Conservation (phyloP, 2,888 invertebrate genomes). For the Aphodius sticticus region DNA sequence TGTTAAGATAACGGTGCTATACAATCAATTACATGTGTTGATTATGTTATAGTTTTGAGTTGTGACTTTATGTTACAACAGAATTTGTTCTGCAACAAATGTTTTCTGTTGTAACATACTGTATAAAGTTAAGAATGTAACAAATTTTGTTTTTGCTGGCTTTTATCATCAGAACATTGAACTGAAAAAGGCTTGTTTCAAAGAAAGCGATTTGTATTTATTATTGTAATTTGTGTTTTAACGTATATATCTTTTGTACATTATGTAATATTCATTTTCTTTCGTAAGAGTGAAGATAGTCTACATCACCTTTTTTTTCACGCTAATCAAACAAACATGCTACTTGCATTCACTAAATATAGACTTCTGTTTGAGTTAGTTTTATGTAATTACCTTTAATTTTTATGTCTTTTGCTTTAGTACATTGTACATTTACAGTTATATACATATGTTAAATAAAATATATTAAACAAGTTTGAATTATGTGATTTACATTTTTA, state of each 20-base stretch:
- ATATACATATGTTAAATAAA: slow-evolving; percentile 49
- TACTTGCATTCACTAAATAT: slow-evolving; percentile 5
- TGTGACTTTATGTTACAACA: background rate
- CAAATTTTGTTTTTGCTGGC: background rate
- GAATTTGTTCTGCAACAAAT: no score
- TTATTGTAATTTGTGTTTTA: slow-evolving; percentile 11
- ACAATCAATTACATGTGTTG: slow-evolving; percentile 12
- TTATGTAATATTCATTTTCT: slow-evolving; percentile 34
- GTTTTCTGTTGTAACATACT: background rate
- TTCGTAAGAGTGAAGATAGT: slow-evolving; percentile 27
- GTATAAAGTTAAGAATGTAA: background rate
- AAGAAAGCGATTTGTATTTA: slow-evolving; percentile 17
- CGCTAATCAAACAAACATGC: slow-evolving; percentile 13
- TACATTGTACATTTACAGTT: slow-evolving; percentile 48
- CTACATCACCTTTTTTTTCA: slow-evolving; percentile 30
- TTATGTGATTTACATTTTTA: background rate
- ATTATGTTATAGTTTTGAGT: background rate
- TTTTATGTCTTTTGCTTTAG: slow-evolving; percentile 43
- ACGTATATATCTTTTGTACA: slow-evolving; percentile 31
- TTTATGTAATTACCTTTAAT: slow-evolving; percentile 25
- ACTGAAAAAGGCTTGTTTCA: background rate
- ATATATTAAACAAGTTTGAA: slow-evolving; percentile 36
- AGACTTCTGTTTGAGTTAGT: slow-evolving; percentile 29
- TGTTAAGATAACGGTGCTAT: slow-evolving; percentile 17
- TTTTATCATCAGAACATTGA: background rate